Conservation (phyloP, 2,113 vertebrate genomes). For the Regulus satrapa region DNA sequence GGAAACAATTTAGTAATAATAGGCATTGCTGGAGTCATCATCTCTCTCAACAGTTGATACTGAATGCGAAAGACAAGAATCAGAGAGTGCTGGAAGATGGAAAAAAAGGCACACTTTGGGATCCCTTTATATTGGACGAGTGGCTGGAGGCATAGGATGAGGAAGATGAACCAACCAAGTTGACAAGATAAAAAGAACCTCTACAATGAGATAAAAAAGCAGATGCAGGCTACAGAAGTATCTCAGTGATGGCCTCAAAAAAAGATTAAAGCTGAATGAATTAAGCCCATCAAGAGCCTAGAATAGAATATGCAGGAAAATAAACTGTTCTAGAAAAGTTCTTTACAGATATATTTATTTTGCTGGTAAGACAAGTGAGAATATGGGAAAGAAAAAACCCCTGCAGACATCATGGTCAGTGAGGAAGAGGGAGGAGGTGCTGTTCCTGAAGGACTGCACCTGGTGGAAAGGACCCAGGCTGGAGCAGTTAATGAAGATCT, state of each 20-base stretch:
- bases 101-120: background rate
- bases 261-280: background rate
- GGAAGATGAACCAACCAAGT: background rate
- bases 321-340: background rate
- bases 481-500: background rate
- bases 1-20: background rate
- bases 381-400: background rate
- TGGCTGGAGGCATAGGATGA: background rate
- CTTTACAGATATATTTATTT: background rate
- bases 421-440: background rate
- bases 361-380: background rate
- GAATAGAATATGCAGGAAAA: background rate
- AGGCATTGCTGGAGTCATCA: background rate
- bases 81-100: background rate
- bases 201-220: background rate
- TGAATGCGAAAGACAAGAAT: background rate
- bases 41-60: background rate
- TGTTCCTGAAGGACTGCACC: background rate
- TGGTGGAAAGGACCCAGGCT: accelerated
- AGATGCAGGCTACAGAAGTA: background rate
- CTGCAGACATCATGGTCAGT: background rate
- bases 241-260: background rate
- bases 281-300: background rate
- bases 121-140: background rate
- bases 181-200: background rate